phyloP scores from a whole-genome alignment of 2,888 invertebrate species.

The Apamea sordens region DNA sequence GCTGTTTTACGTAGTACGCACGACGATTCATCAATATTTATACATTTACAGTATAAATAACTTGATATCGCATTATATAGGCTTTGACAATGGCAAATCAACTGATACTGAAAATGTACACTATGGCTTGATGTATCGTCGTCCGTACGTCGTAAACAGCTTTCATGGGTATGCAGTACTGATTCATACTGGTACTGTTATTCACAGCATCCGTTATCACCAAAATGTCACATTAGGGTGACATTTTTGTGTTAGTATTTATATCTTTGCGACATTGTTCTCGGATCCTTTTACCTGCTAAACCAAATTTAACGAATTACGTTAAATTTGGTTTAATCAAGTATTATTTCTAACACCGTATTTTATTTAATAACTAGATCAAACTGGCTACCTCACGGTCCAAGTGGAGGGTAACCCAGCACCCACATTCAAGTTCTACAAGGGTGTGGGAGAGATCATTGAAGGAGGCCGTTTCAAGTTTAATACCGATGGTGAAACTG shows the following conservation, averaged over 20 bases:
- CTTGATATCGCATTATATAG: not conserved
- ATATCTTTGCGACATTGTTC: not conserved
- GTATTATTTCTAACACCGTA: not conserved
- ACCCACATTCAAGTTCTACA: constrained; percentile 98
- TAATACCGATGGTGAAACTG: constrained; percentile 97
- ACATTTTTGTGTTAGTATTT: not conserved
- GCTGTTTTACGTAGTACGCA: not conserved
- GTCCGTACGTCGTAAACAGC: not conserved
- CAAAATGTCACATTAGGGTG: too few relatives aligned
- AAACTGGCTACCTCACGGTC: constrained; percentile 97
- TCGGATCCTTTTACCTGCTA: not conserved
- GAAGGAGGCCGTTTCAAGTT: constrained; percentile 99
- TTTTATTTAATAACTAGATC: constrained; percentile 90
- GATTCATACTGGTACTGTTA: not conserved
- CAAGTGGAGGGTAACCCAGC: constrained; percentile 98
- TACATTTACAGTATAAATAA: not conserved
- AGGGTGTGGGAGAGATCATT: constrained; percentile 97
- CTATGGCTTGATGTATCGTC: not conserved
- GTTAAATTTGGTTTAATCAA: not conserved
- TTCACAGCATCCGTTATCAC: not conserved
- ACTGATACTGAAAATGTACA: not conserved
- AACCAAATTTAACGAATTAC: too few relatives aligned
- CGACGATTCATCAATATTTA: not conserved
- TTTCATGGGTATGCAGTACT: not conserved
- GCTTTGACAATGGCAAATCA: not conserved